Base-by-base conservation (phyloP, 92 coral and sea anemone genomes). In the Heliopora coerulea region DNA sequence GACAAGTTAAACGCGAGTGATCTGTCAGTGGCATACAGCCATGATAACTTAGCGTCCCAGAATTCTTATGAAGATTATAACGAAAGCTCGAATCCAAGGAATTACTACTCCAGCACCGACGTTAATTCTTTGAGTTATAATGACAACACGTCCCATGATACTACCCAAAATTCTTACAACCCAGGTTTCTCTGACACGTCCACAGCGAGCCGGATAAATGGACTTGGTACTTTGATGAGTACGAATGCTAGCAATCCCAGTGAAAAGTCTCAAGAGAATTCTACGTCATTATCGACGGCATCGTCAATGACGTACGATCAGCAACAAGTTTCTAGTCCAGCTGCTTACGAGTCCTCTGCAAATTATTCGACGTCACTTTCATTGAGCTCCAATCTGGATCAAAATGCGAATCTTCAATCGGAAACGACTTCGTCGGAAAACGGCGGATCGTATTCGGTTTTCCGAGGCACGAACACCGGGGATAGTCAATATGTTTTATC, bases 261-360 rank as follows among this genome's bases (percentile, higher is more conserved):
- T 29, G n/a, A 18, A 59, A 25, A 24, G 12, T 48, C 30, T 30
- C 74, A 14, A 26, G 58, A 30, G 23, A 49, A 27, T 48, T 49
- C 57, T 46, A 13, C 74, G 70, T 40, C 70, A 63, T 10, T 25
- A 37, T 9, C 27, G 20, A 63, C 48, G 70, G 27, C 67, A 61
- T 31, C 67, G 31, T 17, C 24, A 15, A 63, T 52, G 70, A 35
- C 70, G 37, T 63, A 8, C 26, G 50, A 23, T 31, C 48, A 31
- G 17, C 37, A 33, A 33, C 68, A 62, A 34, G 17, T 1, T 4
- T 30, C 18, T 0, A 65, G 3, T 24, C 28, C 13, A 26, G 11
- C 30, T 39, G 3, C 19, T 1, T 40, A 21, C 23, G 40, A 65
- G 12, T 52, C 34, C 14, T 39, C 42, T 4, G 42, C 42, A 11